Evolutionary conservation across 35 echinoderm and acorn worm species (phyloP).

Genomic region (Patiria miniata): DNA sequence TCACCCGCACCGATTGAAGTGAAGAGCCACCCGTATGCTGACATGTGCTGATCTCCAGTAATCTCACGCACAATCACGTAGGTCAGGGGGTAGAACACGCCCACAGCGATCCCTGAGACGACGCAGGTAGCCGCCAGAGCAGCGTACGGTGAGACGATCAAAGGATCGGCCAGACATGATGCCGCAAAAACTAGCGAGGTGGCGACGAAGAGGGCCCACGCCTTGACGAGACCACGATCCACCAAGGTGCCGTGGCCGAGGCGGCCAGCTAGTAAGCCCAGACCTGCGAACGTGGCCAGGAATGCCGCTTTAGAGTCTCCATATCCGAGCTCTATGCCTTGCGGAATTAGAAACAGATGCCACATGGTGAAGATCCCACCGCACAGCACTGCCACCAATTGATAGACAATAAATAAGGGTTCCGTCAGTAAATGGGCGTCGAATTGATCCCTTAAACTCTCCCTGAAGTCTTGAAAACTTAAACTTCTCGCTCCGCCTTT

Average conservation of each 20-base stretch:
- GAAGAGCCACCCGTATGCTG: not conserved
- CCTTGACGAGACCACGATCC: not conserved
- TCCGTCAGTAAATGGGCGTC: not conserved
- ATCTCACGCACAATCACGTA: not conserved
- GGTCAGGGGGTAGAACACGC: not conserved
- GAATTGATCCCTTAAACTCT: not conserved
- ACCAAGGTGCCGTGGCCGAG: not conserved
- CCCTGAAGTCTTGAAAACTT: no score
- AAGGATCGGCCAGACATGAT: not conserved
- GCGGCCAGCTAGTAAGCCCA: not conserved
- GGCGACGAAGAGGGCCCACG: not conserved
- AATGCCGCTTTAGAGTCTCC: not conserved
- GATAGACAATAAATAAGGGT: slow-evolving; percentile 20
- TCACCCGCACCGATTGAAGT: not conserved
- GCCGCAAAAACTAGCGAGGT: not conserved
- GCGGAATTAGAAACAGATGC: slow-evolving; percentile 26
- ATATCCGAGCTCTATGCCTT: not conserved
- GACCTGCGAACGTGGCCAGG: slow-evolving; percentile 12
- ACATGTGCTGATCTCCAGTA: not conserved
- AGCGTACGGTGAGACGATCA: not conserved
- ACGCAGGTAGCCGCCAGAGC: not conserved
- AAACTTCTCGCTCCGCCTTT: no score
- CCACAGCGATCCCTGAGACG: not conserved
- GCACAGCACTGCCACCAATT: not conserved
- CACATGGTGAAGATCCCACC: not conserved